A percentile compares a stretch with the other conserved stretches of the same genome.
Conservation (phyloP, 2,113 vertebrate genomes). For the Loxodonta africana region DNA sequence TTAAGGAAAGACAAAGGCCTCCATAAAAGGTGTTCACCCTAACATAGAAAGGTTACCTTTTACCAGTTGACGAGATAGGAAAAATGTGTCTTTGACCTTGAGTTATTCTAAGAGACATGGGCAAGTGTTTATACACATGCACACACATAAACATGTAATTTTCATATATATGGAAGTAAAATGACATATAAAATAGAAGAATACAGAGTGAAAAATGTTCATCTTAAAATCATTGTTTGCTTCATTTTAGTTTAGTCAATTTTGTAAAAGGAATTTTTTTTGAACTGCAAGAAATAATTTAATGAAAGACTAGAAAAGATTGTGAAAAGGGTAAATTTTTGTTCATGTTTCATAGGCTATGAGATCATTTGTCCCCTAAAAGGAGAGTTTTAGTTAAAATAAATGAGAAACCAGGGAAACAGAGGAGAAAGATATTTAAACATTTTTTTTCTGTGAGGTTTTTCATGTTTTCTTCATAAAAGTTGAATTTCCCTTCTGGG, state of each 20-base stretch:
- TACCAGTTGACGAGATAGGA: not conserved
- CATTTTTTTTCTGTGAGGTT: constrained; percentile 78
- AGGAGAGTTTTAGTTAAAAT: constrained; percentile 85
- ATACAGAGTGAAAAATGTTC: constrained; percentile 16
- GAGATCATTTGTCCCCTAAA: constrained; percentile 74
- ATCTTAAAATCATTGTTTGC: constrained; percentile 63
- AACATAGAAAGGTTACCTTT: not conserved
- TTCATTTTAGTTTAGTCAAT: constrained; percentile 66
- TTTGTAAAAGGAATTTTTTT: constrained; percentile 71
- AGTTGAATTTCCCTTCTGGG: constrained; percentile 83
- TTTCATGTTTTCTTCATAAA: constrained; percentile 84
- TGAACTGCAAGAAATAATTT: constrained; percentile 71
- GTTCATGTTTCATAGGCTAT: constrained; percentile 76
- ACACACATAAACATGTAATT: not conserved
- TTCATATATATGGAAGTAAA: not conserved
- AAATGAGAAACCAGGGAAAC: constrained; percentile 81
- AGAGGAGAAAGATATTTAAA: constrained; percentile 72
- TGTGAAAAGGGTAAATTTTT: constrained; percentile 71
- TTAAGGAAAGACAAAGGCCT: not conserved
- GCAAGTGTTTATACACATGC: not conserved
- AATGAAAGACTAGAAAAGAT: constrained; percentile 56
- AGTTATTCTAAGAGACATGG: not conserved
- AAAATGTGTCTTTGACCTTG: not conserved
- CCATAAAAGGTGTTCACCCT: not conserved
- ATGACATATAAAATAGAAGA: not conserved